phyloP scores from a whole-genome alignment of 2,113 vertebrate genomes.

The Sylvia atricapilla region DNA sequence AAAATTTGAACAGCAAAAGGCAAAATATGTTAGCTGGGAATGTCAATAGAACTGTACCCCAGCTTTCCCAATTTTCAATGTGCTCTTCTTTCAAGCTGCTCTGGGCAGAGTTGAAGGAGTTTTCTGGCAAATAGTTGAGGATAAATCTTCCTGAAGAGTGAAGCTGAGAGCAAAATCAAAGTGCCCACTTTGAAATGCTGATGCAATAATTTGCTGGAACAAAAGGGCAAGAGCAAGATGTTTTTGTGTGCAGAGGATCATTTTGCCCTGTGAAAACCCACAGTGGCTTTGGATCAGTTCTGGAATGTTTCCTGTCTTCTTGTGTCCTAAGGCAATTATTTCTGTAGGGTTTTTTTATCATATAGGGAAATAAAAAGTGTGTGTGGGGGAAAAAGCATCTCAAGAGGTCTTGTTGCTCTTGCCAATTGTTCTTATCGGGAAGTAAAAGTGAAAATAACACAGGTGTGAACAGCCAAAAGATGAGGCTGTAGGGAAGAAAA shows the following conservation, averaged over 20 bases:
- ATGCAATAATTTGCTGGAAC: not conserved
- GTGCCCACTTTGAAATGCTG: not conserved
- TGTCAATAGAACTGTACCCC: not conserved
- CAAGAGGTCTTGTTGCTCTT: accelerated
- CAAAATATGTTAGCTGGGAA: not conserved
- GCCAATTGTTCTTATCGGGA: not conserved
- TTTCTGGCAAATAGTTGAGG: not conserved
- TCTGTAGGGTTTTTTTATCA: not conserved
- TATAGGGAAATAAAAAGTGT: not conserved
- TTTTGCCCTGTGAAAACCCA: not conserved
- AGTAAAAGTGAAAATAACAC: not conserved
- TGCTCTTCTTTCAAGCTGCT: not conserved
- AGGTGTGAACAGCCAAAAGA: not conserved
- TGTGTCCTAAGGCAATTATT: not conserved
- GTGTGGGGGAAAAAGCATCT: no score
- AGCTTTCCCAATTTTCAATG: not conserved
- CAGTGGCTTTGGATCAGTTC: not conserved
- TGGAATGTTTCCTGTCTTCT: not conserved
- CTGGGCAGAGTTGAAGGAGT: not conserved
- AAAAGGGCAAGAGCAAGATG: not conserved
- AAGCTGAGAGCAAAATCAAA: not conserved
- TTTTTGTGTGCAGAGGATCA: not conserved
- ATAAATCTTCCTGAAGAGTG: not conserved
- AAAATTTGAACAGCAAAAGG: not conserved
- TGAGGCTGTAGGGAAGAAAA: not conserved